Percentiles rank a stretch among this genome's conserved stretches.
Evolutionary conservation across 2,888 invertebrate genomes (phyloP).

Genomic region (Cryptocheilus praepositus): DNA sequence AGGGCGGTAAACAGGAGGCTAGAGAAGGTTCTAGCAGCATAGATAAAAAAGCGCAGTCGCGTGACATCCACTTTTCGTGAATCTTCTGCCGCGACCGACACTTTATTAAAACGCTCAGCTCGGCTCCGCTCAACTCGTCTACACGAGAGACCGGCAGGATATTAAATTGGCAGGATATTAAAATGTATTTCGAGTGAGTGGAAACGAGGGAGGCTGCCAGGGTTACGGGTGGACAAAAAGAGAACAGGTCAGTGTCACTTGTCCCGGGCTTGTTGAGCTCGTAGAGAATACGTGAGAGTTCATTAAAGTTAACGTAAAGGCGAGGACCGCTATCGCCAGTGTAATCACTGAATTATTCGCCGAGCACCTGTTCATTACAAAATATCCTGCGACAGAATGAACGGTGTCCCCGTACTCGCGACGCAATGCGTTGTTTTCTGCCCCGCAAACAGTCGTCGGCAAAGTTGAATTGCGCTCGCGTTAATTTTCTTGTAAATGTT

Average conservation of each 20-base stretch:
- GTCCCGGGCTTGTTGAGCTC: not conserved
- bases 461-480: no score
- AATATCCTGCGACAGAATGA: no score
- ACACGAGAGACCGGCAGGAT: slow-evolving; percentile 17
- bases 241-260: not conserved
- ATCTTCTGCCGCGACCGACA: slow-evolving; percentile 30
- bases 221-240: not conserved
- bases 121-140: slow-evolving; percentile 8
- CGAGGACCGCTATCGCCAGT: not conserved
- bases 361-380: not conserved
- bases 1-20: not conserved
- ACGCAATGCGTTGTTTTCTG: no score
- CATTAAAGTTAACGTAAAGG: no score
- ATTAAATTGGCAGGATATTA: slow-evolving; percentile 52
- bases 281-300: no score
- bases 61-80: slow-evolving; percentile 32
- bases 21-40: not conserved
- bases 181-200: slow-evolving; percentile 37
- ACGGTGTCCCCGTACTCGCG: no score
- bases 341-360: not conserved
- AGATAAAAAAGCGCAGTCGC: slow-evolving; percentile 23
- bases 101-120: slow-evolving; percentile 50
- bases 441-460: no score
- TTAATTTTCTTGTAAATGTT: no score
- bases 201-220: slow-evolving; percentile 8